A percentile compares a stretch with the other conserved stretches of the same genome.
Evolutionary conservation across 1,140 invertebrate genomes (phyloP).

Genomic region (Oppia nitens): DNA sequence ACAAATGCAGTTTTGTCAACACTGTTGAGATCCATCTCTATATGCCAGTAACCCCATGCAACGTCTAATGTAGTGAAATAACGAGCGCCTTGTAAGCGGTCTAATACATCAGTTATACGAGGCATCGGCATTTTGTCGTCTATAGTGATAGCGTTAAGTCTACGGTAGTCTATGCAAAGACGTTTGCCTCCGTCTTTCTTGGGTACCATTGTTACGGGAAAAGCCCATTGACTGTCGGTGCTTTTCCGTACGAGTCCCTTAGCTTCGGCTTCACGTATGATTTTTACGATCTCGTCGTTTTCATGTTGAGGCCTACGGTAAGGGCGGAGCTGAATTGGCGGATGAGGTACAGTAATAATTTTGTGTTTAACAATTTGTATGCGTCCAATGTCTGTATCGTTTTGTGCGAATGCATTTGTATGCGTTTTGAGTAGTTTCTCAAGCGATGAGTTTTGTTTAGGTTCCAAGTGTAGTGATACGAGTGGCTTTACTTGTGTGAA

Average conservation of each 20-base stretch:
- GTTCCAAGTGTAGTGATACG: neutral
- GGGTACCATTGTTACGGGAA: slow-evolving; percentile 21
- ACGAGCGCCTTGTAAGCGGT: slow-evolving; percentile 23
- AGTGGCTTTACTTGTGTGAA: neutral
- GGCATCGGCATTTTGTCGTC: slow-evolving; percentile 36
- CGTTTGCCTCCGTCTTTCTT: slow-evolving; percentile 20
- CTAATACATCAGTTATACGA: slow-evolving; percentile 28
- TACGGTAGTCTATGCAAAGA: slow-evolving; percentile 33
- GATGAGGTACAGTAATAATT: neutral
- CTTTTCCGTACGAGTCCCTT: slow-evolving; percentile 24
- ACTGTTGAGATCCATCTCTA: slow-evolving; percentile 23
- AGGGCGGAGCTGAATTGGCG: neutral
- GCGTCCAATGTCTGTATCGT: neutral
- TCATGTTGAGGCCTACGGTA: neutral
- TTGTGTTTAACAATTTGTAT: neutral
- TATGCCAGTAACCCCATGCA: slow-evolving; percentile 12
- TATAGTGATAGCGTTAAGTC: slow-evolving; percentile 30
- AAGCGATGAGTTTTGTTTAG: neutral
- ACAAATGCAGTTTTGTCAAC: slow-evolving; percentile 24
- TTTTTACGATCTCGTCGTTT: neutral
- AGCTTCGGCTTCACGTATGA: slow-evolving; percentile 16
- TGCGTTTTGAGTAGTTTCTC: neutral
- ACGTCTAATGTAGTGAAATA: slow-evolving; percentile 27
- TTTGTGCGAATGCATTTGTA: neutral
- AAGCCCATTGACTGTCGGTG: slow-evolving; percentile 21